A percentile compares a stretch with the other conserved stretches of the same genome.
phyloP scores from a whole-genome alignment of 2,113 vertebrate species.

The Gambusia holbrooki region DNA sequence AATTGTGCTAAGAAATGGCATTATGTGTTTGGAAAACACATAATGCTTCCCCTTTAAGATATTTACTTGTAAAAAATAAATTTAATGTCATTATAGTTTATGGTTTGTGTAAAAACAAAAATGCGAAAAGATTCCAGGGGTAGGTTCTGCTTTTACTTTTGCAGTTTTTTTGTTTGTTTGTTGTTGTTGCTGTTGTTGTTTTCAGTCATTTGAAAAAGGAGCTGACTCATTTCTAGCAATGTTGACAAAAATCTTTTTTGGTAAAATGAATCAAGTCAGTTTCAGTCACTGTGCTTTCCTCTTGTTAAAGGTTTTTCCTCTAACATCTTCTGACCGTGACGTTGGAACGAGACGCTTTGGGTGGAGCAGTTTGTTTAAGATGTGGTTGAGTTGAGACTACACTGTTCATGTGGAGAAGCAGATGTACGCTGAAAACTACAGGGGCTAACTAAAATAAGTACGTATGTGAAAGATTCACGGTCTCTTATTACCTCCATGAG shows the following conservation, averaged over 20 bases:
- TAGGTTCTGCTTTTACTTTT: background rate
- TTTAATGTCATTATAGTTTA: background rate
- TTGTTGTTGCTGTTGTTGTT: no score
- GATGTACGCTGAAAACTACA: slow-evolving; percentile 42
- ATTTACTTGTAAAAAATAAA: background rate
- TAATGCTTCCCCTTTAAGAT: no score
- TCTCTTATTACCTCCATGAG: slow-evolving; percentile 62
- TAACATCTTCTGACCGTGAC: slow-evolving; percentile 29
- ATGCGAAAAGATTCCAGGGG: background rate
- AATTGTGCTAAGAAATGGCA: no score
- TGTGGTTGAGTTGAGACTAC: slow-evolving; percentile 29
- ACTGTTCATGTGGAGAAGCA: slow-evolving; percentile 14
- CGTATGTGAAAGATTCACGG: background rate
- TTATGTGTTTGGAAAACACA: no score
- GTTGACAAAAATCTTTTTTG: background rate
- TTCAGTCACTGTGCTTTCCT: slow-evolving; percentile 6
- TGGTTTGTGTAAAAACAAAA: background rate
- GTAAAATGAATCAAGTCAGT: no score
- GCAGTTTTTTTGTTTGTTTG: no score
- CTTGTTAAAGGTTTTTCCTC: background rate
- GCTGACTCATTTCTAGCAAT: background rate
- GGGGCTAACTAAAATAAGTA: slow-evolving; percentile 17
- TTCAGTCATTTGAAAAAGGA: background rate
- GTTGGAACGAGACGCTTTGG: slow-evolving; percentile 27
- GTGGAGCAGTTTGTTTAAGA: slow-evolving; percentile 40